Evolutionary conservation across 2,797 vertebrate genomes (phyloP), one percentile per base, ranked within the genome.

Genomic region (Cyprinodon diabolis): DNA sequence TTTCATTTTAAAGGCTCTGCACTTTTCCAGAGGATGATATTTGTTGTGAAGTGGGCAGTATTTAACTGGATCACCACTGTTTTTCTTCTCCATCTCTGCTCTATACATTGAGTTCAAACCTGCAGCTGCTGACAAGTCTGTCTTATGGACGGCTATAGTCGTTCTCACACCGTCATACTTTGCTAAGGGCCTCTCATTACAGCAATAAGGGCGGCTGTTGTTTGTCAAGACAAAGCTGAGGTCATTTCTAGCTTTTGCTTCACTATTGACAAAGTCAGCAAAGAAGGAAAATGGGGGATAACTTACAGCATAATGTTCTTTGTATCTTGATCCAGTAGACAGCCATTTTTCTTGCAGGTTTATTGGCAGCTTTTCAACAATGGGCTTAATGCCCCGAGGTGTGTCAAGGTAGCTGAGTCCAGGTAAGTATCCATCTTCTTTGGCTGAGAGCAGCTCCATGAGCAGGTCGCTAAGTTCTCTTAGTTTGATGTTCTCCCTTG

Each of bases 291-390:
- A 57, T 14, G 23, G 37, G 40, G 55, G 68, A 45, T 47, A 70
- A 14, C 12, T 45, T 12, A 57, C 23, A 14, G 14, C 57, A 12
- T 69, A 37, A 10, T 69, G 19, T 8, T 43, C 40, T 56, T 70
- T 70, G 6, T 25, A 70, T 7, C 5, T 4, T 23, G n/a, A 57
- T 11, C 68, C 40, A 47, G 17, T 17, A 40, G 35, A 54, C 1
- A 69, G 37, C 43, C 9, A 69, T 69, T 56, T 56, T 9, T 69
- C 68, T 47, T 69, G 68, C 17, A 57, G 30, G 49, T n/a, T 54
- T 21, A 37, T 1, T 14, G 2, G 68, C 54, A 69, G 8, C 9
- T 45, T 47, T 57, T 19, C 37, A 15, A 57, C 15, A 45, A 69
- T 57, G n/a, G 54, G 40, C 5, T 70, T 70, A 25, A 57, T 57